phyloP scores from a whole-genome alignment of 2,888 invertebrate species.

The Tetranychus piercei region DNA sequence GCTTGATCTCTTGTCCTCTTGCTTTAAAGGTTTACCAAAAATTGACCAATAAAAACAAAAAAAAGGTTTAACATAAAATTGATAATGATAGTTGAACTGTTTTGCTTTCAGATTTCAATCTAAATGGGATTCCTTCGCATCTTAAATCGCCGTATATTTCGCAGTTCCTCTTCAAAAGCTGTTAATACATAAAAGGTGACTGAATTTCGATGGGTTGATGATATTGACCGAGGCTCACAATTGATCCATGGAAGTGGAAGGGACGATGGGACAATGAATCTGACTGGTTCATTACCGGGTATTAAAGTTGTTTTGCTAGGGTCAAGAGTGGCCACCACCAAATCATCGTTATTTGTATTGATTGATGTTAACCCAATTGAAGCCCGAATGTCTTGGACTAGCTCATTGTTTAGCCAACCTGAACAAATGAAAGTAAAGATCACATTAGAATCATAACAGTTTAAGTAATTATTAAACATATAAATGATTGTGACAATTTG shows the following conservation, averaged over 20 bases:
- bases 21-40: no score
- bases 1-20: no score
- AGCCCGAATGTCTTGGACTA: slow-evolving; percentile 8
- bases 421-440: not conserved
- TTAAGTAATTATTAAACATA: no score
- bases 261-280: slow-evolving; percentile 6
- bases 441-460: not conserved
- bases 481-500: no score
- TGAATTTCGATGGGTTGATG: not conserved
- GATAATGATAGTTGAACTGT: not conserved
- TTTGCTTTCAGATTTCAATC: not conserved
- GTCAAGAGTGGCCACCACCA: not conserved
- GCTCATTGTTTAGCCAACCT: slow-evolving; percentile 17
- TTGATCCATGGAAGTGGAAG: slow-evolving; percentile 15
- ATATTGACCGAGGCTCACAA: not conserved
- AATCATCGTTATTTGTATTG: not conserved
- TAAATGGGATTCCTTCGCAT: not conserved
- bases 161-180: not conserved
- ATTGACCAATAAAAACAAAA: no score
- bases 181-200: not conserved
- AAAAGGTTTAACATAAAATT: not conserved
- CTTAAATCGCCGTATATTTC: not conserved
- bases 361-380: not conserved
- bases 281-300: slow-evolving; percentile 13
- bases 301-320: slow-evolving; percentile 5